Conservation (phyloP, 23 tunicate genomes). For the Aplidium turbinatum region DNA sequence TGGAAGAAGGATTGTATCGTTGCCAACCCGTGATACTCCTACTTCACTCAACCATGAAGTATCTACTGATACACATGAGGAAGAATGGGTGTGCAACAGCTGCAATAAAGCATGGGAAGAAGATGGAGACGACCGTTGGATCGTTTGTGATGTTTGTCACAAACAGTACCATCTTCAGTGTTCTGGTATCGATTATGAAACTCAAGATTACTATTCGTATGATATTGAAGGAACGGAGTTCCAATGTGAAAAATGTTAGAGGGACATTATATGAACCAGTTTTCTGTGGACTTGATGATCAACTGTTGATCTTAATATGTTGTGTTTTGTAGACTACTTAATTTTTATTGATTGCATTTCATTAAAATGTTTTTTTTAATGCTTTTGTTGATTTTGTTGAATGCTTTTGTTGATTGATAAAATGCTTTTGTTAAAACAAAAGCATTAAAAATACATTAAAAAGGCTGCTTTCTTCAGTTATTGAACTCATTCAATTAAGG, state of each 20-base stretch:
- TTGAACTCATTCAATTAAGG: too few species aligned
- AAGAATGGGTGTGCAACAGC: conserved; percentile 4
- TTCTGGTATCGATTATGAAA: neutral
- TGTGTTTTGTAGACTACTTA: too few species aligned
- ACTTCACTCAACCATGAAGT: neutral
- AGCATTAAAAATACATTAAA: too few species aligned
- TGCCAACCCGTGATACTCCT: neutral
- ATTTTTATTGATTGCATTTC: too few species aligned
- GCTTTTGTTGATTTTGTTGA: too few species aligned
- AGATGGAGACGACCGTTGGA: conserved; percentile 19
- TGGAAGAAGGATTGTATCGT: neutral
- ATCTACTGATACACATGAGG: neutral
- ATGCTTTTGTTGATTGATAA: too few species aligned
- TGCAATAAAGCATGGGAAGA: conserved; percentile 16
- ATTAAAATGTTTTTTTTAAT: too few species aligned
- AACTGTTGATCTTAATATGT: too few species aligned
- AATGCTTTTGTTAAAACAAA: too few species aligned
- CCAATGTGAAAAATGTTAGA: neutral
- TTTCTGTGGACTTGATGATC: too few species aligned
- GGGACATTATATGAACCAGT: too few species aligned
- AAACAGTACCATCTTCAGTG: conserved; percentile 15
- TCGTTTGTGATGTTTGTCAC: conserved; percentile 1
- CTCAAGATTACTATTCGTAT: neutral
- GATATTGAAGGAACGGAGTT: conserved; percentile 12
- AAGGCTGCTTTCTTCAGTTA: too few species aligned